These are phyloP conservation scores for Tetranychus truncatus DNA, from an alignment of 2,888 invertebrate species.

Conservation along the genomic window DNA sequence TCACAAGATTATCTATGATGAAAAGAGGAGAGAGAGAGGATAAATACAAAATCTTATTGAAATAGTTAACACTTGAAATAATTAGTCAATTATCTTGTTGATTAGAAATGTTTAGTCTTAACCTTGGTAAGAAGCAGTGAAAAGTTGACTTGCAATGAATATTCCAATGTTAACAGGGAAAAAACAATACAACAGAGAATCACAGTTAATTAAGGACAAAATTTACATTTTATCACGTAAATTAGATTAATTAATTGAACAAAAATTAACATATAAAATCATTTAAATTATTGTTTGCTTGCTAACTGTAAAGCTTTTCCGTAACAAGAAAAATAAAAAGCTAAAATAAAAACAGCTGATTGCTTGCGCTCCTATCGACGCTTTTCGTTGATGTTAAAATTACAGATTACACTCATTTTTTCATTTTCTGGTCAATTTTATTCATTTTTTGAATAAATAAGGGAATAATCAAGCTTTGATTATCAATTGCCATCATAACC, in stretches of 20 bases:
- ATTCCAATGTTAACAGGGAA: background rate
- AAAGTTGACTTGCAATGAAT: background rate
- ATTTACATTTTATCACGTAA: too few relatives aligned
- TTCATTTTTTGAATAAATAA: too few relatives aligned
- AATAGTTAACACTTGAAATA: background rate
- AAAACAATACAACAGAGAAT: background rate
- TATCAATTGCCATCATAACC: too few relatives aligned
- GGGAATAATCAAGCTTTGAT: too few relatives aligned
- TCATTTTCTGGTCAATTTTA: too few relatives aligned
- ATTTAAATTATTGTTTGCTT: background rate
- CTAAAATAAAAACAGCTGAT: too few relatives aligned
- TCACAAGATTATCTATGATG: background rate
- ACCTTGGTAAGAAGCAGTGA: background rate
- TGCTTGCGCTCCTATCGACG: too few relatives aligned
- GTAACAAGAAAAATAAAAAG: too few relatives aligned
- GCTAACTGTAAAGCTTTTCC: background rate
- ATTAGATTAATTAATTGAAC: background rate
- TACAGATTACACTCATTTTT: too few relatives aligned
- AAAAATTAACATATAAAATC: background rate
- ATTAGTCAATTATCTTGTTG: conserved; percentile 1
- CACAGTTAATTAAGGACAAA: too few relatives aligned
- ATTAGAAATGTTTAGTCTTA: background rate
- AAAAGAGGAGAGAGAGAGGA: background rate
- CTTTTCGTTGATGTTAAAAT: too few relatives aligned
- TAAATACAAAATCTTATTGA: background rate